Evolutionary conservation across 2,888 invertebrate species (phyloP).

Genomic region (Melanotus villosus): DNA sequence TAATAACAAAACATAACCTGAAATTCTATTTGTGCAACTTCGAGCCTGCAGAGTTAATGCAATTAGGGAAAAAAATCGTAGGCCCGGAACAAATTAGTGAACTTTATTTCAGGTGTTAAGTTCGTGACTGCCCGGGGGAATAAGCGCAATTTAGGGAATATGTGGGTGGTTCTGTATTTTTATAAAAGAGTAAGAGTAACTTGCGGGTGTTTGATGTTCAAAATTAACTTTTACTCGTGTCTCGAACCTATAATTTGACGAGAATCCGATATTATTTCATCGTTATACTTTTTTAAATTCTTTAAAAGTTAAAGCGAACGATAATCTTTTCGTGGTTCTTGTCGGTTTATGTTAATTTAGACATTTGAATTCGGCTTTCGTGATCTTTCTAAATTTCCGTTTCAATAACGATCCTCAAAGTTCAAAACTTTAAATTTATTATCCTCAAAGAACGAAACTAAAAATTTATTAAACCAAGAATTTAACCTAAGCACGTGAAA

Average conservation of each 20-base stretch:
- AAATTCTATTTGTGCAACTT: slow-evolving; percentile 1
- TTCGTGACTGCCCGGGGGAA: slow-evolving; percentile 12
- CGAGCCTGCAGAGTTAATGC: background rate
- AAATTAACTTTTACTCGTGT: background rate
- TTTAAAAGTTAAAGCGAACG: too few relatives aligned
- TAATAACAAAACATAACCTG: background rate
- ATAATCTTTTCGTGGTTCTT: background rate
- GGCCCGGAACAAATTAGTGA: slow-evolving; percentile 20
- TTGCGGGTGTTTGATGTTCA: slow-evolving; percentile 2
- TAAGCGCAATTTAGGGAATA: slow-evolving; percentile 2
- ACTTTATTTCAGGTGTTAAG: slow-evolving; percentile 23
- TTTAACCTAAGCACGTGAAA: too few relatives aligned
- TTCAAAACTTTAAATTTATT: background rate
- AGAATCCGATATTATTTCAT: too few relatives aligned
- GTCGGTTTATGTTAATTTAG: background rate
- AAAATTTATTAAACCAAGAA: too few relatives aligned
- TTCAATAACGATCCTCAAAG: background rate
- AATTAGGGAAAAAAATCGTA: slow-evolving; percentile 17
- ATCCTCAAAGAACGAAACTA: too few relatives aligned
- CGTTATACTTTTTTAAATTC: background rate
- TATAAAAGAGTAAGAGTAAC: slow-evolving; percentile 5
- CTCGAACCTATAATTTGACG: background rate
- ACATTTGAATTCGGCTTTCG: background rate
- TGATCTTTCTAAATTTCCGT: background rate
- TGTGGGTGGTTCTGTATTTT: background rate